phyloP scores from a whole-genome alignment of 1,140 invertebrate genomes.

The Drepana arcuata region DNA sequence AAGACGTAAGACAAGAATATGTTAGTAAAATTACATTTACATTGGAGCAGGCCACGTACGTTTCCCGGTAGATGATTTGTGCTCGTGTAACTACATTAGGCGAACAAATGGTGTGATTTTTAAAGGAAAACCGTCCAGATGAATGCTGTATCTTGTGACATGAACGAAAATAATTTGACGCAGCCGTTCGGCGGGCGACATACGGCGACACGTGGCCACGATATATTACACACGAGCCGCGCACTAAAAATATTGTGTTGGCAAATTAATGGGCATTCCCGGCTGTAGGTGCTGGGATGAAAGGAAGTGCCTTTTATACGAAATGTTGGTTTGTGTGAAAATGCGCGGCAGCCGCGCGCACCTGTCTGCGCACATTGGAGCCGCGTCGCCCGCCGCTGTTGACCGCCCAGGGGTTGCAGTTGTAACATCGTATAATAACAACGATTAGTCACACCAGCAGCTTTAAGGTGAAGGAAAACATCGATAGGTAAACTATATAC shows the following conservation, averaged over 20 bases:
- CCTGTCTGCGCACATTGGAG: constrained; percentile 57
- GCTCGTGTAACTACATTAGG: constrained; percentile 39
- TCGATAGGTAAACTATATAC: no score
- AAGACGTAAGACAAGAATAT: not conserved
- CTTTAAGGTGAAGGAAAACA: no score
- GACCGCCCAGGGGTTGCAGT: not conserved
- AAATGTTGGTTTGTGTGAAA: constrained; percentile 69
- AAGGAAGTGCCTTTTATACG: constrained; percentile 71
- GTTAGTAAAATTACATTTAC: not conserved
- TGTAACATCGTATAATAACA: no score
- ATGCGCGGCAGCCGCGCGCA: constrained; percentile 63
- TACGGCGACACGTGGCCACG: constrained; percentile 68
- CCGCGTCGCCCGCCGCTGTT: constrained; percentile 12
- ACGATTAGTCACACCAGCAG: no score
- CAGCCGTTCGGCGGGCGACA: constrained; percentile 64
- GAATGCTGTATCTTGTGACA: constrained; percentile 68
- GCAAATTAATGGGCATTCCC: constrained; percentile 72
- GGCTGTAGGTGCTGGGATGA: constrained; percentile 65
- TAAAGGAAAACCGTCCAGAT: constrained; percentile 69
- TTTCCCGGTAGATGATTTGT: constrained; percentile 49
- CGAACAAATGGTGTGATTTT: constrained; percentile 61
- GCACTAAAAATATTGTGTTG: constrained; percentile 72
- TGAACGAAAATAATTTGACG: constrained; percentile 72
- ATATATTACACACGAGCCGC: constrained; percentile 70
- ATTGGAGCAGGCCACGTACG: constrained; percentile 7